Conservation (phyloP, 2,797 vertebrate species). For the Oreonectes daqikongensis region DNA sequence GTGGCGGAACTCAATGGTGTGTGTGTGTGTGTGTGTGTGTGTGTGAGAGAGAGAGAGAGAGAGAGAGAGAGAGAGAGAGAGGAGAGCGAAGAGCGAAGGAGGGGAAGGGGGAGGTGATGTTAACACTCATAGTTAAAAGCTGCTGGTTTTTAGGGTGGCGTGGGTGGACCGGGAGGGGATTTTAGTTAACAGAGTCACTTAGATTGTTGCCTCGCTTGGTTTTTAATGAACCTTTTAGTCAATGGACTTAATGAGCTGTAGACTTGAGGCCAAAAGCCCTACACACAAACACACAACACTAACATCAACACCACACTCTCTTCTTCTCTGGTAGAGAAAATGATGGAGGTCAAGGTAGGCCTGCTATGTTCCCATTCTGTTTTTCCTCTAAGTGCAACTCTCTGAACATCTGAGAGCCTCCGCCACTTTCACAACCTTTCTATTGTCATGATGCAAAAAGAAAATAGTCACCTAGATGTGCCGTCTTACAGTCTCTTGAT, state of each 20-base stretch:
- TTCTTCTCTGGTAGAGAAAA: constrained; percentile 58
- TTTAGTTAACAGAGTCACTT: neutral
- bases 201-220: neutral
- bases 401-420: neutral
- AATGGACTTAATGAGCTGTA: constrained; percentile 62
- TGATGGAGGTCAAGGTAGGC: neutral
- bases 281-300: constrained; percentile 63
- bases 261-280: constrained; percentile 59
- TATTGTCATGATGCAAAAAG: constrained; percentile 60
- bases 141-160: constrained; percentile 66
- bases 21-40: constrained; percentile 52
- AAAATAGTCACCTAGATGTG: constrained; percentile 62
- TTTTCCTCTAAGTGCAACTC: neutral
- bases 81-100: neutral
- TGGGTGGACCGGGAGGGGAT: constrained; percentile 47
- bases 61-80: constrained; percentile 42
- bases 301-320: constrained; percentile 65
- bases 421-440: constrained; percentile 10
- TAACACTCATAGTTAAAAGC: constrained; percentile 73
- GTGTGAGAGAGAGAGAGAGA: constrained; percentile 50
- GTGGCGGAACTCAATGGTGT: constrained; percentile 55
- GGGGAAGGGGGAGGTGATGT: constrained; percentile 45
- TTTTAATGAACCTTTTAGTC: constrained; percentile 15
- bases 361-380: neutral
- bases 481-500: constrained; percentile 65